Percentiles rank a stretch among this genome's conserved stretches.
phyloP scores from a whole-genome alignment of 2,888 invertebrate genomes.

The Eumacrocentrus americanus region DNA sequence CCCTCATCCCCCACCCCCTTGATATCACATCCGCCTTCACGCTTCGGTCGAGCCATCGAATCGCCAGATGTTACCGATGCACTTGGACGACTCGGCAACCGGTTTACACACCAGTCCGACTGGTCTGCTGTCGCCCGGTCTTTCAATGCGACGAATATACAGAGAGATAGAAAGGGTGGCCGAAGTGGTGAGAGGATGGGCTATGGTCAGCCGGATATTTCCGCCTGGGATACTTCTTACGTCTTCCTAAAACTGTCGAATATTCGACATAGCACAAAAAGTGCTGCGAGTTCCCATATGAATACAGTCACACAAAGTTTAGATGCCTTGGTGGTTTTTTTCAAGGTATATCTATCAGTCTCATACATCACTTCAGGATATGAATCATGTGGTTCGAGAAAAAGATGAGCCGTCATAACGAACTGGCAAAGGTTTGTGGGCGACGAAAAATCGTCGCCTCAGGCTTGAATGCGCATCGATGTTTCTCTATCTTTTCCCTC shows the following conservation, averaged over 20 bases:
- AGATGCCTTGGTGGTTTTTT: background rate
- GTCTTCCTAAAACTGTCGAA: constrained; percentile 4
- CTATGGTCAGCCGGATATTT: constrained; percentile 11
- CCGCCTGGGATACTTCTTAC: constrained; percentile 3
- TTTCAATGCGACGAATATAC: background rate
- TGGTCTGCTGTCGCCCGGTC: no score
- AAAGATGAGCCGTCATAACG: background rate
- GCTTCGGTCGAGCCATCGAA: constrained; percentile 25
- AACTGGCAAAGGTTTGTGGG: background rate
- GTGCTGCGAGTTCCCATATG: no score
- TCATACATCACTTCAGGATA: background rate
- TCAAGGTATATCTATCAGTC: background rate
- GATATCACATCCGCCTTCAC: background rate
- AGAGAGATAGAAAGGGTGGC: constrained; percentile 4
- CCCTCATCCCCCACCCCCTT: no score
- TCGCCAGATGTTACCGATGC: constrained; percentile 34
- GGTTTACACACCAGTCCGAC: constrained; percentile 15
- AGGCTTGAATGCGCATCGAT: background rate
- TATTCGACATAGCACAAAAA: no score
- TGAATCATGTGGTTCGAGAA: background rate
- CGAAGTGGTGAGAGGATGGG: constrained; percentile 14
- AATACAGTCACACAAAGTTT: no score
- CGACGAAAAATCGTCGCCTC: background rate
- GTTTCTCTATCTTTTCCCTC: background rate
- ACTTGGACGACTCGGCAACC: constrained; percentile 19